These are phyloP conservation scores for Prolemur simus DNA, from an alignment of 2,113 vertebrate species.

Conservation along the genomic window DNA sequence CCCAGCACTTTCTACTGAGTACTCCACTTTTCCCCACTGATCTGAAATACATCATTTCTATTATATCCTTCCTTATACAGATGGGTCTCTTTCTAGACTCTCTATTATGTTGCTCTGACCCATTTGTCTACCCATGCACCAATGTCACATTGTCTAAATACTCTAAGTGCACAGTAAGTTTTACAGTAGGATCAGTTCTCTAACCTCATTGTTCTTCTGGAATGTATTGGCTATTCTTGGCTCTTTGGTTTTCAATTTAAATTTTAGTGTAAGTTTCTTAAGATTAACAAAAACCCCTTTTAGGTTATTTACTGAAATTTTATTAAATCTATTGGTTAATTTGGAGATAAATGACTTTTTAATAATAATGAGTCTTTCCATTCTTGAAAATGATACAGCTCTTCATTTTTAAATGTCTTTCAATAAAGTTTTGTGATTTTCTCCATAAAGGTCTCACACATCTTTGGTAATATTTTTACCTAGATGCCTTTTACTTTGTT, in stretches of 20 bases:
- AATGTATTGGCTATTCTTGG: neutral
- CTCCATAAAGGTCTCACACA: neutral
- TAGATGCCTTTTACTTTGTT: neutral
- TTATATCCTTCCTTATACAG: neutral
- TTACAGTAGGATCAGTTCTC: neutral
- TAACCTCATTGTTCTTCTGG: neutral
- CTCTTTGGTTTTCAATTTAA: conserved; percentile 7
- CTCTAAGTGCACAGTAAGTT: neutral
- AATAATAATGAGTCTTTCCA: neutral
- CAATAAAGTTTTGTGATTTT: conserved; percentile 26
- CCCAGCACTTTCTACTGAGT: neutral
- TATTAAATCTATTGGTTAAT: neutral
- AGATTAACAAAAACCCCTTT: neutral
- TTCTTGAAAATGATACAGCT: neutral
- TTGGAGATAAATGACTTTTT: neutral
- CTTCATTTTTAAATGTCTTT: neutral
- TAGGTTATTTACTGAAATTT: neutral
- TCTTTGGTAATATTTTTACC: neutral
- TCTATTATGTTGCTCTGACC: neutral
- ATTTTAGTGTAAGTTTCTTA: neutral
- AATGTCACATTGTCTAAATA: neutral
- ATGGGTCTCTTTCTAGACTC: neutral
- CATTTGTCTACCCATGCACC: neutral
- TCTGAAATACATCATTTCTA: neutral
- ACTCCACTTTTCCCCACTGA: neutral